These are phyloP conservation scores for Dipodomys ordii DNA, from an alignment of 2,113 vertebrate genomes.

Conservation along the genomic window DNA sequence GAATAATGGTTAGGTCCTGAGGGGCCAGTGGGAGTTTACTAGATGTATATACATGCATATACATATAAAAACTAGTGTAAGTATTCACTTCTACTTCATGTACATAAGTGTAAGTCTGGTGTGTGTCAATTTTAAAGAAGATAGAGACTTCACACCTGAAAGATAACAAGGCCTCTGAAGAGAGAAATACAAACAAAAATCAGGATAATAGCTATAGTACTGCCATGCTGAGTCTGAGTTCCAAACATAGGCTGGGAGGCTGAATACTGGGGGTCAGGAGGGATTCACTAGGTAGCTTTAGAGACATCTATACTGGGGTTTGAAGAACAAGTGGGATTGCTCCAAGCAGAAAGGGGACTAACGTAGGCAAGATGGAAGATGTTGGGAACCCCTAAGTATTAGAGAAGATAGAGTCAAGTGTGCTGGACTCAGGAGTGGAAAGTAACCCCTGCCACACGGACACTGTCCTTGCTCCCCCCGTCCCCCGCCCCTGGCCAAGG, in stretches of 20 bases:
- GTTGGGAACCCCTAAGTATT: background rate
- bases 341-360: background rate
- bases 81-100: background rate
- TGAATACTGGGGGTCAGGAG: background rate
- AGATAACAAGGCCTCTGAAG: background rate
- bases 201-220: background rate
- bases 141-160: slow-evolving; percentile 10
- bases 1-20: background rate
- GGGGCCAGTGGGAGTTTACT: background rate
- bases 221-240: background rate
- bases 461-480: accelerated
- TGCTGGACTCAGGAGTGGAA: background rate
- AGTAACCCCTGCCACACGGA: background rate
- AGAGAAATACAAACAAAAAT: slow-evolving; percentile 1
- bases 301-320: background rate
- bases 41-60: background rate
- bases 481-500: background rate
- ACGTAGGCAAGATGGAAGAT: background rate
- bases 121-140: background rate
- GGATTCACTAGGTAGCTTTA: background rate
- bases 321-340: background rate
- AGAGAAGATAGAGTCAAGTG: background rate
- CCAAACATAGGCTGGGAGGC: background rate
- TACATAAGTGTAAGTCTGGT: background rate
- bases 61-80: background rate